Base-by-base conservation (phyloP, 1,140 invertebrate genomes). In the Cylas formicarius region DNA sequence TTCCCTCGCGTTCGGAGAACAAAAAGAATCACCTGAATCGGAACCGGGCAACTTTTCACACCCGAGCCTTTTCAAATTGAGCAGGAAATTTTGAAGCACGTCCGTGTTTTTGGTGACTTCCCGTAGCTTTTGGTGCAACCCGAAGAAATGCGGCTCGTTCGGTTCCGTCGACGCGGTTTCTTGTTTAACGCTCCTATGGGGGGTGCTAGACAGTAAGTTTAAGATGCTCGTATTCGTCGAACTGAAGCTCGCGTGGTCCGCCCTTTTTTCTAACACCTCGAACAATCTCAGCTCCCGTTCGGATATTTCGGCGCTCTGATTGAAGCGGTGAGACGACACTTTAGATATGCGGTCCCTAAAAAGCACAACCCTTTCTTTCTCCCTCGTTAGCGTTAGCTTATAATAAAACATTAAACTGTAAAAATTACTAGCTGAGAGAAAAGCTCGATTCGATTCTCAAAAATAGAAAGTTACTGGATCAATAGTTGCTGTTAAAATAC, bases 241-340 rank as follows among this genome's bases (percentile, higher is more conserved):
- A 63, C 72, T 78, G 50, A 84, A 84, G 62, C 81, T 83, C 32
- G 76, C 77, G 64, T 81, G 73, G 22, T 73, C 70, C 1, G 76
- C 77, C 60, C 78, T 78, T 55, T 80, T 74, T 63, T 86, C 83
- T 38, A 85, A 63, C 2, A 78, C 53, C 60, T 86, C 82, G 71
- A 86, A 86, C 54, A 82, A 73, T 43, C 73, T 71, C 14, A 66
- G 46, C 32, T 66, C 62, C 21, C 51, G 54, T 31, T 58, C 61
- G 23, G 57, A 17, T 22, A 22, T 48, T 17, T 23, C 39, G 3
- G 18, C 11, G 11, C n/a, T 8, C 14, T 36, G 13, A 14, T 22
- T 14, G 8, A n/a, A 18, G 19, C 32, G 36, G 32, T 13, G 2
- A 7, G 22, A 8, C 3, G 9, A 13, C 17, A 26, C 16, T 13